These are phyloP conservation scores for Actias luna DNA, from an alignment of 2,888 invertebrate genomes.

Conservation along the genomic window DNA sequence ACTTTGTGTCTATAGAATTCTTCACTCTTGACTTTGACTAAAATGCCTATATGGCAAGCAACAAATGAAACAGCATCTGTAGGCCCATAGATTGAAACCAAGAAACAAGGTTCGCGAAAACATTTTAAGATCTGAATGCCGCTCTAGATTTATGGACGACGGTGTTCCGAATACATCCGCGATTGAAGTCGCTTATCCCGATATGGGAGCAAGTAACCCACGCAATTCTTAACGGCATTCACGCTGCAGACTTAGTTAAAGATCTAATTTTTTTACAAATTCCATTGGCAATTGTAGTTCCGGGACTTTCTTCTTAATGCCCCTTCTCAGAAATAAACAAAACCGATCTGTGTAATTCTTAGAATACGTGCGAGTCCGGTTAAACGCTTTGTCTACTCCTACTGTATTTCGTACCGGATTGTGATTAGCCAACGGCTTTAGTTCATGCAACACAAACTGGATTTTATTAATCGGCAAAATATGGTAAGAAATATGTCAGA, in stretches of 20 bases:
- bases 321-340: neutral
- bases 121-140: neutral
- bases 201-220: slow-evolving; percentile 4
- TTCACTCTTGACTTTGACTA: no score
- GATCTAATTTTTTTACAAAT: neutral
- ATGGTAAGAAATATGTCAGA: no score
- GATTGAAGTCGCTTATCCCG: neutral
- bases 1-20: no score
- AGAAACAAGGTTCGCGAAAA: neutral
- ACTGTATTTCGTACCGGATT: neutral
- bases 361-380: neutral
- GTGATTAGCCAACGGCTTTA: no score
- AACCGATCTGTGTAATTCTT: neutral
- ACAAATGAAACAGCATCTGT: neutral
- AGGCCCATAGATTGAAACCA: neutral
- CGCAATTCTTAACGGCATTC: slow-evolving; percentile 3
- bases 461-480: no score
- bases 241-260: neutral
- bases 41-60: no score
- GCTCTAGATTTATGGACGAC: neutral
- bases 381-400: neutral
- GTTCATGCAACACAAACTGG: no score
- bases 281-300: neutral
- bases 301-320: neutral
- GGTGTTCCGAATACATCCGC: neutral